These are phyloP conservation scores for Pollenia angustigena DNA, from an alignment of 2,888 invertebrate genomes.

Conservation along the genomic window DNA sequence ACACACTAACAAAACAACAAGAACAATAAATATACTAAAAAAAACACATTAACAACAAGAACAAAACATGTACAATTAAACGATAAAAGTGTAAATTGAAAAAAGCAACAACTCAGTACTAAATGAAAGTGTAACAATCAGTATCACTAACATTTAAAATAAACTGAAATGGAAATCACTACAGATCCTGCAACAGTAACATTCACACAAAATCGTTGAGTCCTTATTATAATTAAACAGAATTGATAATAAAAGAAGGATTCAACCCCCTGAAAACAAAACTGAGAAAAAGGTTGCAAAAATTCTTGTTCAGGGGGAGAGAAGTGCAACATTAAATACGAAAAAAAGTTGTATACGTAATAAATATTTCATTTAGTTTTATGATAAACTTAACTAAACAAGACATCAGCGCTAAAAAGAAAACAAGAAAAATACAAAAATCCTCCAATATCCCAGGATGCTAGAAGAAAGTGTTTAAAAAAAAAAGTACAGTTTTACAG, in stretches of 20 bases:
- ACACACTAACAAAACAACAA: conserved; percentile 4
- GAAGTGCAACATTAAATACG: conserved; percentile 17
- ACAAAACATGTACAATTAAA: conserved; percentile 59
- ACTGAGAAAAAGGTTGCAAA: conserved; percentile 16
- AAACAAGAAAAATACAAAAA: conserved; percentile 35
- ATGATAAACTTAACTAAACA: conserved; percentile 69
- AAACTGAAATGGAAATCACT: conserved; percentile 16
- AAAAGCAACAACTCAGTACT: conserved; percentile 20
- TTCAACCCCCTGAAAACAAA: conserved; percentile 21
- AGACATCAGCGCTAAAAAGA: conserved; percentile 61
- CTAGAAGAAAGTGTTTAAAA: not conserved
- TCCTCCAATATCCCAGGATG: not conserved
- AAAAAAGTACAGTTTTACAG: conserved; percentile 26
- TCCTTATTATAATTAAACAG: conserved; percentile 61
- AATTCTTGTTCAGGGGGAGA: not conserved
- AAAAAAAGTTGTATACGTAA: conserved; percentile 39
- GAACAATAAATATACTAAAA: conserved; percentile 13
- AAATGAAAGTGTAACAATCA: conserved; percentile 53
- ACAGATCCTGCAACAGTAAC: conserved; percentile 29
- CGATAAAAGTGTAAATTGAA: conserved; percentile 51
- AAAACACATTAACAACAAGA: conserved; percentile 26
- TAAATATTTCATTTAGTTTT: conserved; percentile 71
- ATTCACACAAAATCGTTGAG: conserved; percentile 38
- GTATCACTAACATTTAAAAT: conserved; percentile 53
- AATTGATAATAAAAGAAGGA: not conserved